Evolutionary conservation across 1,140 invertebrate species (phyloP).

Genomic region (roundworm (Caenorhabditis elegans)): WBcel235 BX284604.4:4373001-4373500

Average conservation of each 20-base stretch:
- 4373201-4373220: not conserved
- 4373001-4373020: not conserved
- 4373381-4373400: not conserved
- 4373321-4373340: not conserved
- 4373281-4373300: not conserved
- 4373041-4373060: not conserved
- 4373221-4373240: not conserved
- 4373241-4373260: not conserved
- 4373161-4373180: not conserved
- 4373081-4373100: not conserved
- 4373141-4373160: not conserved
- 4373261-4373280: not conserved
- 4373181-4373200: not conserved
- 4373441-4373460: not conserved
- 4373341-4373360: not conserved
- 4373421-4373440: not conserved
- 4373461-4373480: not conserved
- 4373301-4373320: not conserved
- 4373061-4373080: not conserved
- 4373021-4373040: not conserved
- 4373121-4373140: not conserved
- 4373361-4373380: not conserved
- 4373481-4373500: constrained; percentile 14
- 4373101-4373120: not conserved
- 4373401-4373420: not conserved